Conservation (phyloP, 2,888 invertebrate species). For the Junonia oenone region DNA sequence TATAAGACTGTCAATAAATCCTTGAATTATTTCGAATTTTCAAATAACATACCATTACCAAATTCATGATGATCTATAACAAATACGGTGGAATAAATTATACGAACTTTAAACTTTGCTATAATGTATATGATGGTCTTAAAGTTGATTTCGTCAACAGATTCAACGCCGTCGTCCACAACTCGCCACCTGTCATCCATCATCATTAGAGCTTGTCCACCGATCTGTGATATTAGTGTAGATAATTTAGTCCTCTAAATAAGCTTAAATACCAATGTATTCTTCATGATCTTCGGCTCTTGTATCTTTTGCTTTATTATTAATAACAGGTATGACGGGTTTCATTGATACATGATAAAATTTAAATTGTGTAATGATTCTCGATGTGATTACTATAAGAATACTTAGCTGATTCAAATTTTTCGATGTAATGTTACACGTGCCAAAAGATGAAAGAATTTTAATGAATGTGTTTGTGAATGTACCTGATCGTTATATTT, state of each 20-base stretch:
- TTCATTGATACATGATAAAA: conserved; percentile 14
- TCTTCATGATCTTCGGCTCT: conserved; percentile 20
- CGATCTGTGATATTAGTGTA: conserved; percentile 68
- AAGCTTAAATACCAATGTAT: conserved; percentile 9
- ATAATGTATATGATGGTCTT: background rate
- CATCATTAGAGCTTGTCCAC: conserved; percentile 59
- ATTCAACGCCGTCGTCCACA: conserved; percentile 75
- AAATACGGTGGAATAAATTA: background rate
- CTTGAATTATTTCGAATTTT: background rate
- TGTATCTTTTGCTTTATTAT: conserved; percentile 25
- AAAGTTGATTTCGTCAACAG: conserved; percentile 49
- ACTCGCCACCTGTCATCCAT: conserved; percentile 71
- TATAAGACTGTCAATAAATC: background rate
- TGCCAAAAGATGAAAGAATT: conserved; percentile 1
- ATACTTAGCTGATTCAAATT: background rate
- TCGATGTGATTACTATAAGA: background rate
- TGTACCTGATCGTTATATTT: background rate
- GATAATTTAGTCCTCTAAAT: conserved; percentile 25
- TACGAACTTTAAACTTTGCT: background rate
- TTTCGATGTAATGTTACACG: background rate
- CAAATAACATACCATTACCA: background rate
- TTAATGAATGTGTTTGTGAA: background rate
- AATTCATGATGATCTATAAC: background rate
- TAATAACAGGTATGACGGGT: conserved; percentile 18
- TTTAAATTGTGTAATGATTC: background rate